Evolutionary conservation across 2,888 invertebrate species (phyloP).

Genomic region (Eurytoma adleriae): DNA sequence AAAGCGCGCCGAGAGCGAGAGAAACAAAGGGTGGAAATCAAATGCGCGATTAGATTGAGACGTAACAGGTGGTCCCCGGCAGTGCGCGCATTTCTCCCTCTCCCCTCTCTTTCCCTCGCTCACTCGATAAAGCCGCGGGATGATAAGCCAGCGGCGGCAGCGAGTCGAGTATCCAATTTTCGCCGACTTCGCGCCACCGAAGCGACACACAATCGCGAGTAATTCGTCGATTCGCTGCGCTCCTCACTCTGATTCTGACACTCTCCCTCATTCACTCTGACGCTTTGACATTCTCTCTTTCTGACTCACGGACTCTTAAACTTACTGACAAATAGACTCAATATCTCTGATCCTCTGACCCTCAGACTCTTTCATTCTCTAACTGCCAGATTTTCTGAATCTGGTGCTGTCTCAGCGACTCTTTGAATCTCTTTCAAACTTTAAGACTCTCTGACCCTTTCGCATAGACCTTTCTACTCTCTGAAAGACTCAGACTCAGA

Average conservation of each 20-base stretch:
- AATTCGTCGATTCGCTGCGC: constrained; percentile 26
- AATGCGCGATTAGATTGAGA: constrained; percentile 54
- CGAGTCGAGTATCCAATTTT: constrained; percentile 43
- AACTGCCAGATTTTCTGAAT: too few species aligned
- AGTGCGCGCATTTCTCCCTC: neutral
- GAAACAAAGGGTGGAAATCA: constrained; percentile 45
- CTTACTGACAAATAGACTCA: too few species aligned
- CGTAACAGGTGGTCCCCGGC: constrained; percentile 49
- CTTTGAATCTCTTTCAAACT: too few species aligned
- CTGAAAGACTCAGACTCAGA: too few species aligned
- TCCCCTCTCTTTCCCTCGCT: neutral
- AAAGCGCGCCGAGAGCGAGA: constrained; percentile 7
- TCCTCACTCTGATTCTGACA: neutral
- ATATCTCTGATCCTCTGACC: too few species aligned
- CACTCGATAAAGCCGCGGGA: constrained; percentile 33
- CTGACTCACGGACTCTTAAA: too few species aligned
- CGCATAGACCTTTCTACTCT: too few species aligned
- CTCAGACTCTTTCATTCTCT: too few species aligned
- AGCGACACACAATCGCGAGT: constrained; percentile 31
- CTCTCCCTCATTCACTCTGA: neutral
- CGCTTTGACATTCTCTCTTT: too few species aligned
- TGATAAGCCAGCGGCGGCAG: constrained; percentile 17
- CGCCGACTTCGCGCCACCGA: constrained; percentile 28
- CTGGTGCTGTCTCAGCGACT: too few species aligned
- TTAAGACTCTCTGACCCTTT: too few species aligned